These are phyloP conservation scores for Cerastoderma edule DNA, from an alignment of 2,888 invertebrate species.

Conservation along the genomic window DNA sequence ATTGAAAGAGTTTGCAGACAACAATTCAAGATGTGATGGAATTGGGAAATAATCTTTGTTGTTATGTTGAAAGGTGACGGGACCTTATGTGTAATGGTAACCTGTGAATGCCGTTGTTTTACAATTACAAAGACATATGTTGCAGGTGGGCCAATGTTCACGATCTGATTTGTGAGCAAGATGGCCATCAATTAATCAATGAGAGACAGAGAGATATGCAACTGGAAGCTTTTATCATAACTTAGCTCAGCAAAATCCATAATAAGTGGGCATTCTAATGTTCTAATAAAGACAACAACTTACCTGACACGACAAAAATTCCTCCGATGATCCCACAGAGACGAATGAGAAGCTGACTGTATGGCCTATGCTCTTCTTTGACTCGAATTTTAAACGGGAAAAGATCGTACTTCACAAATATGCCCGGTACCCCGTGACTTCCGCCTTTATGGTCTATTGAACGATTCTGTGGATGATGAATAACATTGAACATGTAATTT, in stretches of 20 bases:
- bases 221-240: background rate
- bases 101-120: too few species aligned
- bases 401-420: slow-evolving; percentile 97
- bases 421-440: slow-evolving; percentile 96
- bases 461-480: slow-evolving; percentile 86
- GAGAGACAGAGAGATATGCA: background rate
- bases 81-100: too few species aligned
- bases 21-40: too few species aligned
- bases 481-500: background rate
- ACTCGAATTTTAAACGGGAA: slow-evolving; percentile 92
- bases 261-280: background rate
- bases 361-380: slow-evolving; percentile 79
- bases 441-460: slow-evolving; percentile 90
- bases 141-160: background rate
- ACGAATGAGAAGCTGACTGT: slow-evolving; percentile 91
- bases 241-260: background rate
- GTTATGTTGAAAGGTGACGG: too few species aligned
- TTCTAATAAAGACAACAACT: slow-evolving; percentile 16
- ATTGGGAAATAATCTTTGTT: too few species aligned
- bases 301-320: slow-evolving; percentile 91
- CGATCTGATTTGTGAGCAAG: background rate
- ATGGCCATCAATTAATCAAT: background rate
- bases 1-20: too few species aligned
- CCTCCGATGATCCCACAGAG: slow-evolving; percentile 96
- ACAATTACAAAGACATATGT: background rate